A percentile compares a stretch with the other conserved stretches of the same genome.
These are phyloP conservation scores for Nemopilema nomurai DNA, from an alignment of 30 jellyfish, hydroid and myxozoan species.

Conservation along the genomic window DNA sequence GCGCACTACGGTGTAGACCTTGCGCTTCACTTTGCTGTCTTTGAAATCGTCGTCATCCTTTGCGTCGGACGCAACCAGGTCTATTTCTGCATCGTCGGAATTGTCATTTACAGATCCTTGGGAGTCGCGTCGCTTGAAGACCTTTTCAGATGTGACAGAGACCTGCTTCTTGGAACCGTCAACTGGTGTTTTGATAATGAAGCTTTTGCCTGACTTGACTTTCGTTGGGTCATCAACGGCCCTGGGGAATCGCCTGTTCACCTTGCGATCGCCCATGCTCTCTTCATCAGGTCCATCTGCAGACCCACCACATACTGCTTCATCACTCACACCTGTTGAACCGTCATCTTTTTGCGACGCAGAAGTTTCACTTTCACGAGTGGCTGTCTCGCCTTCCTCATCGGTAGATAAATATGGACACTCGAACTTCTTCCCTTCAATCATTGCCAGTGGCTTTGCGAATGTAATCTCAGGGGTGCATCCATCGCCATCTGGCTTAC, in stretches of 20 bases:
- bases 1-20: conserved; percentile 62
- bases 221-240: conserved; percentile 5
- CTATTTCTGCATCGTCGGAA: conserved; percentile 36
- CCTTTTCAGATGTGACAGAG: conserved; percentile 18
- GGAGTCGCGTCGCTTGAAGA: conserved; percentile 5
- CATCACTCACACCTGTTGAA: neutral
- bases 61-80: neutral
- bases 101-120: conserved; percentile 8
- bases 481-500: neutral
- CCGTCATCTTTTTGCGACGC: neutral
- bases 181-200: conserved; percentile 50
- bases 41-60: conserved; percentile 2
- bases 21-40: conserved; percentile 44
- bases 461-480: conserved; percentile 11
- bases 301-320: neutral
- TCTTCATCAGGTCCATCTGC: neutral
- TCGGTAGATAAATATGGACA: neutral
- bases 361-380: neutral
- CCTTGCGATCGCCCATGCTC: conserved; percentile 2
- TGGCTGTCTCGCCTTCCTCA: neutral
- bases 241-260: conserved; percentile 34
- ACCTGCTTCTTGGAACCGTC: conserved; percentile 47
- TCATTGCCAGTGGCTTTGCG: conserved; percentile 40
- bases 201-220: conserved; percentile 50
- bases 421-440: conserved; percentile 18